phyloP scores from a whole-genome alignment of 2,113 vertebrate genomes.

The Gavia stellata region DNA sequence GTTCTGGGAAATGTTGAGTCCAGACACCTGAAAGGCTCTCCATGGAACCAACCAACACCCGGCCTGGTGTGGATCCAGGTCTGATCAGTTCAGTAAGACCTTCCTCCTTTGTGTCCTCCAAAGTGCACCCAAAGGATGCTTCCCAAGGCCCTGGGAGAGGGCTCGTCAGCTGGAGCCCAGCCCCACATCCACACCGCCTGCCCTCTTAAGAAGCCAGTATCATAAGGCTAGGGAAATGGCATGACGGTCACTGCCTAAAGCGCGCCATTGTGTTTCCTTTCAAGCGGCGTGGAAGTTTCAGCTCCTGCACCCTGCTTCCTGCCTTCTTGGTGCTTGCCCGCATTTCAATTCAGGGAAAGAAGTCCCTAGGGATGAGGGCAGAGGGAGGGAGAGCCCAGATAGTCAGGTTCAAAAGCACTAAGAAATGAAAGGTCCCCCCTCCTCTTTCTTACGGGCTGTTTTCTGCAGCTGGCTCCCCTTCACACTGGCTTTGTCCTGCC shows the following conservation, averaged over 20 bases:
- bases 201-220: background rate
- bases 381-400: background rate
- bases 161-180: background rate
- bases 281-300: background rate
- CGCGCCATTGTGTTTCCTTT: background rate
- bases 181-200: fast-evolving
- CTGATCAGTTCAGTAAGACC: background rate
- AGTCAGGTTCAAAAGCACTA: background rate
- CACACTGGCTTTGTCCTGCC: background rate
- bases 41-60: background rate
- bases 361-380: background rate
- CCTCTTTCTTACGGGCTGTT: background rate
- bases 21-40: background rate
- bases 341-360: background rate
- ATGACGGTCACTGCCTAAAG: fast-evolving
- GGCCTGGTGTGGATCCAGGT: background rate
- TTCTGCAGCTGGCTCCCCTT: background rate
- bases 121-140: background rate
- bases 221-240: background rate
- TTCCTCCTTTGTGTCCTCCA: background rate
- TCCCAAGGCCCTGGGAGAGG: background rate
- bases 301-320: background rate
- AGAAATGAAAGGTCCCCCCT: background rate
- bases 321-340: background rate
- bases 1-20: background rate